Conservation (phyloP, 1,140 invertebrate genomes). For the Tetragonula clypearis region DNA sequence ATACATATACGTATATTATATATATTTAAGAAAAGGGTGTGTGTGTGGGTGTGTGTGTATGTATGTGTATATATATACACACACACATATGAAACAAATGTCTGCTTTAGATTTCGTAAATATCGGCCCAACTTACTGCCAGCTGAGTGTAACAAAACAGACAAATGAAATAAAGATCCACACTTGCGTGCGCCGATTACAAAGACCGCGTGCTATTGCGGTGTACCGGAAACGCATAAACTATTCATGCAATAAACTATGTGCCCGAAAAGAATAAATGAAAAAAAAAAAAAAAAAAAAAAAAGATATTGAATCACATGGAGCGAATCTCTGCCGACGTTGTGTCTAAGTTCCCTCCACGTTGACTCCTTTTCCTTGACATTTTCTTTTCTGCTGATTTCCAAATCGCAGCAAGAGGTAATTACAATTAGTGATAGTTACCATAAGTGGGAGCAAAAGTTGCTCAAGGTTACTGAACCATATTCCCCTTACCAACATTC, state of each 20-base stretch:
- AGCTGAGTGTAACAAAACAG: conserved; percentile 56
- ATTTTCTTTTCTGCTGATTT: not conserved
- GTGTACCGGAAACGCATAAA: conserved; percentile 35
- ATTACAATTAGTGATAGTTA: too few relatives aligned
- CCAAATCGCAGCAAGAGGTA: not conserved
- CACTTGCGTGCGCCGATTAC: conserved; percentile 48
- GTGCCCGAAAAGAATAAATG: conserved; percentile 65
- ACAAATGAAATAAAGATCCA: conserved; percentile 37
- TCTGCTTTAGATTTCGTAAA: conserved; percentile 52
- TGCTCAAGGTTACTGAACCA: not conserved
- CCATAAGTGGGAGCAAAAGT: not conserved
- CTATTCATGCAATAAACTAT: conserved; percentile 66
- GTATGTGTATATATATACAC: not conserved
- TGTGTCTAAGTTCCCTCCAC: not conserved
- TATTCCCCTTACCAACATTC: fast-evolving
- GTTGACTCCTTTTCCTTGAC: not conserved
- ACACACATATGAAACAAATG: conserved; percentile 23
- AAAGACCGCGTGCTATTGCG: conserved; percentile 16
- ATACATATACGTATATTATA: conserved; percentile 21
- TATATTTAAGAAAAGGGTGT: not conserved
- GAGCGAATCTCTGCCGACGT: conserved; percentile 8
- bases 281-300: conserved; percentile 1
- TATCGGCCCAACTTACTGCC: conserved; percentile 63
- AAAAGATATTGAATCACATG: conserved; percentile 43
- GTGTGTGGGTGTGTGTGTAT: too few relatives aligned